phyloP scores from a whole-genome alignment of 2,888 invertebrate species.

The Lasioglossum villosulum region DNA sequence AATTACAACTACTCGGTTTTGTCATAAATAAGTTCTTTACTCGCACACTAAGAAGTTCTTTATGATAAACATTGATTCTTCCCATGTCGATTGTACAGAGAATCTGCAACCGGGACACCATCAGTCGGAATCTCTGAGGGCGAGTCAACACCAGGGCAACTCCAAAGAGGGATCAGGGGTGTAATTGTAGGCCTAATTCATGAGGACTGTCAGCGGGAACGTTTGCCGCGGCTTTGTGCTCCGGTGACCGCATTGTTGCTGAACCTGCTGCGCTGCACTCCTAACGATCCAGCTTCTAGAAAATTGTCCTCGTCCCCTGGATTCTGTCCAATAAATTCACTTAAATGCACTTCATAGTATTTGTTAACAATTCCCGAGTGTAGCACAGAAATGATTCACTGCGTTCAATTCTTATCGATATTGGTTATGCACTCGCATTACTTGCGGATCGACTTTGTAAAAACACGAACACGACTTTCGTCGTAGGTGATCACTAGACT shows the following conservation, averaged over 20 bases:
- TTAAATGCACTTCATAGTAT: background rate
- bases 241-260: conserved; percentile 10
- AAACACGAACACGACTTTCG: background rate
- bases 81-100: background rate
- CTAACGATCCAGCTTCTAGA: background rate
- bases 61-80: background rate
- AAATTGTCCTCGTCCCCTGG: conserved; percentile 1
- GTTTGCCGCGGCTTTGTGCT: conserved; percentile 45
- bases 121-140: conserved; percentile 45
- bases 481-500: too few species aligned
- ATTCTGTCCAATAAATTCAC: background rate
- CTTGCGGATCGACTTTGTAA: background rate
- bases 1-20: too few species aligned
- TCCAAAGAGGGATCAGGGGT: conserved; percentile 48
- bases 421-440: background rate
- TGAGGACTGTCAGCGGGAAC: conserved; percentile 52
- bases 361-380: background rate
- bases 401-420: background rate
- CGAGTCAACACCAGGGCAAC: conserved; percentile 40
- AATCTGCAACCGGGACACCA: background rate
- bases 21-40: too few species aligned
- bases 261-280: conserved; percentile 30
- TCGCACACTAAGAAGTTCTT: background rate
- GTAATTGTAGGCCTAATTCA: conserved; percentile 60
- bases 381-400: background rate